Evolutionary conservation across 2,113 vertebrate species (phyloP), one percentile per base, ranked within the genome.

Genomic region (Calypte anna): DNA sequence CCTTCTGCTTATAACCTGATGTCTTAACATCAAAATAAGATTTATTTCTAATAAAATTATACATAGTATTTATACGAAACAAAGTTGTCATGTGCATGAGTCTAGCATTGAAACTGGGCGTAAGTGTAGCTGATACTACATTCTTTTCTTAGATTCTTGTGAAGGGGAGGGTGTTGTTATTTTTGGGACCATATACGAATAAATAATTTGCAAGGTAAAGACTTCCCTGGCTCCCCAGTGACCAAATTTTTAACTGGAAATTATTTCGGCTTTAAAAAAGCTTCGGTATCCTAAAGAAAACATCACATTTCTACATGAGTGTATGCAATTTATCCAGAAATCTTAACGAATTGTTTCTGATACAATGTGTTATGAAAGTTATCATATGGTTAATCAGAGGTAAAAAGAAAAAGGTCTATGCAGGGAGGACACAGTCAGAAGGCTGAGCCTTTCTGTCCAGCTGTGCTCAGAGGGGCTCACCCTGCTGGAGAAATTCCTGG

Each of bases 21-120:
- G 76, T 91, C 62, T 96, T 91, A 88, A 94, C 91, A 94, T 94
- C 94, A 95, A 96, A 94, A 95, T 87, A 93, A 54, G 92, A 84
- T 76, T 94, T 94, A 17, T 94, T 96, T 95, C 72, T 86, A 86
- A 95, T 96, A 96, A 95, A 96, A 78, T 78, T 94, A 93, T 86
- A 88, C 79, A 83, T 91, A 94, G 10, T 69, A 94, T 93, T 88
- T 93, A 73, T 91, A 85, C 55, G 85, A 92, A 96, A 81, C 33
- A 89, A 91, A 83, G 48, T 82, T 83, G 33, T 82, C 67, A 10
- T 33, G 91, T 95, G 91, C 91, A 63, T 61, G 59, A 90, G 70
- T 67, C 57, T 83, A 61, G 18, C 63, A 66, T 75, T 73, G 53
- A 91, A 77, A 77, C 54, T 67, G 87, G 46, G 31, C 27, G 12